Conservation (phyloP, 1,140 invertebrate genomes). For the Formica selysi region DNA sequence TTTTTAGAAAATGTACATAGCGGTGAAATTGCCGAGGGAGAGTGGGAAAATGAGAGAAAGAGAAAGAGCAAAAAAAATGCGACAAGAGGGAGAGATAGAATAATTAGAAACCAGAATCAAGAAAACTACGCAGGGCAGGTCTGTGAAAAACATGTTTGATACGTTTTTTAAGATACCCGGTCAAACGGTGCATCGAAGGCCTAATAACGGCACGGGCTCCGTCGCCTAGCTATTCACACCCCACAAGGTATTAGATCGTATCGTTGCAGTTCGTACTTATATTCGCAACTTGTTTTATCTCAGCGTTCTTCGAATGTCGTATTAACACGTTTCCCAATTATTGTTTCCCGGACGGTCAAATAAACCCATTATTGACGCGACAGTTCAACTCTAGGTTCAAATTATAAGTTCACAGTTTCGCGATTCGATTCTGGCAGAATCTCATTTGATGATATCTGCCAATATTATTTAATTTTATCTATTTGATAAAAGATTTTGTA, state of each 20-base stretch:
- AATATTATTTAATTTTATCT: neutral
- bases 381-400: neutral
- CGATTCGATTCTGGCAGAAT: neutral
- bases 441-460: neutral
- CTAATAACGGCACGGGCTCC: slow-evolving; percentile 57
- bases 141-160: slow-evolving; percentile 71
- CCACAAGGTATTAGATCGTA: slow-evolving; percentile 43
- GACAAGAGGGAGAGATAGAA: neutral
- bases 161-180: slow-evolving; percentile 70
- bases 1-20: slow-evolving; percentile 81
- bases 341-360: slow-evolving; percentile 17
- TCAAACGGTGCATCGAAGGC: slow-evolving; percentile 61
- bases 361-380: neutral
- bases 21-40: neutral
- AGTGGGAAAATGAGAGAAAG: slow-evolving; percentile 13
- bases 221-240: slow-evolving; percentile 30
- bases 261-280: slow-evolving; percentile 41
- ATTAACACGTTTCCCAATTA: neutral
- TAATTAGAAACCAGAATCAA: neutral
- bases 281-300: neutral
- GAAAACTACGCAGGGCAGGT: slow-evolving; percentile 24
- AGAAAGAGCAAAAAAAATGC: neutral
- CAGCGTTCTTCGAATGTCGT: neutral
- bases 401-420: neutral
- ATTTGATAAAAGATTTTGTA: neutral